A percentile compares a stretch with the other conserved stretches of the same genome.
Evolutionary conservation across 2,888 invertebrate genomes (phyloP).

Genomic region (Sphaerophoria taeniata): DNA sequence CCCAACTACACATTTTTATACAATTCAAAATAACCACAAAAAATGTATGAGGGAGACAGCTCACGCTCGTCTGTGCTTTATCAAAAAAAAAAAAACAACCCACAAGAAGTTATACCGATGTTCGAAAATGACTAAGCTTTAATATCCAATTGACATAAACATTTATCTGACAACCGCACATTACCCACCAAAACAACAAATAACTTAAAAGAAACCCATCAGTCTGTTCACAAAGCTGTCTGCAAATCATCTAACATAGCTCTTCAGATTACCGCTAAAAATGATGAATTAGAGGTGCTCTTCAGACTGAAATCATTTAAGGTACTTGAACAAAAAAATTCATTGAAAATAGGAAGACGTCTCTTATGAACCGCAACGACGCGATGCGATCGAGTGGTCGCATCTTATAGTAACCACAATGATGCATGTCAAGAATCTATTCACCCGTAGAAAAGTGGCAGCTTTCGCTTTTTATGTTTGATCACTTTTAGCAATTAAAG

Average conservation of each 20-base stretch:
- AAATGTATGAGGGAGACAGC: slow-evolving; percentile 15
- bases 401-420: slow-evolving; percentile 17
- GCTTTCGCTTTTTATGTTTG: slow-evolving; percentile 66
- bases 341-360: slow-evolving; percentile 24
- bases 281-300: neutral
- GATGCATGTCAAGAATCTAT: slow-evolving; percentile 60
- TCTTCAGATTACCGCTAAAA: neutral
- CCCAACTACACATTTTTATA: neutral
- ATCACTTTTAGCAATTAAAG: slow-evolving; percentile 27
- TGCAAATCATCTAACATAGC: neutral
- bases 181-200: neutral
- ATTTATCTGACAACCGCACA: neutral
- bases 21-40: neutral
- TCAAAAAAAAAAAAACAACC: slow-evolving; percentile 9
- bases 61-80: neutral
- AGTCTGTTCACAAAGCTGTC: neutral
- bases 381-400: slow-evolving; percentile 31
- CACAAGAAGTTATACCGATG: neutral
- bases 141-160: too few relatives aligned
- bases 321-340: slow-evolving; percentile 35
- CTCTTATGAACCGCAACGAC: neutral
- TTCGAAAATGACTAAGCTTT: too few relatives aligned
- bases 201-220: neutral
- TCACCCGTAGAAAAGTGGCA: slow-evolving; percentile 64
- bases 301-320: slow-evolving; percentile 12